Percentiles rank a stretch among this genome's conserved stretches.
Conservation (phyloP, 2,113 vertebrate species). For the Platysteira castanea region DNA sequence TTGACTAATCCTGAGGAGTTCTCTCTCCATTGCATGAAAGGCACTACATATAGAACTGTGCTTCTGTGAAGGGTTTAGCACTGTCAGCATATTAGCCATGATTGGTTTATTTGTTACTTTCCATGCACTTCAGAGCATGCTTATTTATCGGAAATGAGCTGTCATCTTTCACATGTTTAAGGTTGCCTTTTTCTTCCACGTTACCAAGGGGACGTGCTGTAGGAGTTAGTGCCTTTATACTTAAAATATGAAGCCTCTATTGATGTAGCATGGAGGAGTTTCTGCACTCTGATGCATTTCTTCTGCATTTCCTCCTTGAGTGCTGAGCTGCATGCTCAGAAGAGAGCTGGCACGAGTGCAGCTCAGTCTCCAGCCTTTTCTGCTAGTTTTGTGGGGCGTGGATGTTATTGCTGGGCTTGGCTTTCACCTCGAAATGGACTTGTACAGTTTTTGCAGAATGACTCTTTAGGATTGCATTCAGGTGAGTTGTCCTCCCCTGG, state of each 20-base stretch:
- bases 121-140: background rate
- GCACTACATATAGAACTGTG: background rate
- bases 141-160: background rate
- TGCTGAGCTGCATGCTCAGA: background rate
- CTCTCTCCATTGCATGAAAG: background rate
- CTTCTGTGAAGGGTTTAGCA: background rate
- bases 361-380: background rate
- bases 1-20: background rate
- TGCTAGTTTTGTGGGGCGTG: background rate
- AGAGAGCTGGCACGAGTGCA: background rate
- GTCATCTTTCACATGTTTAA: background rate
- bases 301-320: background rate
- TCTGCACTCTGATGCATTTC: background rate
- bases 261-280: background rate
- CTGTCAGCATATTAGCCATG: background rate
- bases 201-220: background rate
- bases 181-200: background rate
- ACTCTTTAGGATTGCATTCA: background rate
- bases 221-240: background rate
- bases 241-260: background rate
- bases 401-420: fast-evolving
- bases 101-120: background rate
- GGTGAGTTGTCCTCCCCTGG: background rate
- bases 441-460: background rate
- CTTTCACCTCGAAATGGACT: background rate